Evolutionary conservation across 2,797 vertebrate species (phyloP).

Genomic region (Sciurus vulgaris): DNA sequence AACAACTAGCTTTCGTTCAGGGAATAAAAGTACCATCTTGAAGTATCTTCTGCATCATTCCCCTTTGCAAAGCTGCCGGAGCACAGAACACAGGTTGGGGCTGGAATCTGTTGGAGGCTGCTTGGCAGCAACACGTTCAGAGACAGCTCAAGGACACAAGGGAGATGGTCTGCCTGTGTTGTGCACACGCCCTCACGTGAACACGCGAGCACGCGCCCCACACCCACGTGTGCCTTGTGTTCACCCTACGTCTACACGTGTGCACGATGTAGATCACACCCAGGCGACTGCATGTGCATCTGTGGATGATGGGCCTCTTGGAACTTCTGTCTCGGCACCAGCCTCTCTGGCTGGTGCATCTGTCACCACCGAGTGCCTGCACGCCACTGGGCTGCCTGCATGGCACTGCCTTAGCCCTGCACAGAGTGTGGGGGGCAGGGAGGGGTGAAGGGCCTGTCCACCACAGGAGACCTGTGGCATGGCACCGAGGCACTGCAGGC

Average conservation of each 20-base stretch:
- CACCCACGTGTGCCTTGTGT: too few relatives aligned
- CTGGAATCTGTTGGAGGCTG: background rate
- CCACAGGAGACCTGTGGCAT: too few relatives aligned
- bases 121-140: background rate
- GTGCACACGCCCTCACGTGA: rapidly evolving
- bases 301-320: background rate
- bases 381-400: rapidly evolving
- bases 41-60: background rate
- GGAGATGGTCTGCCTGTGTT: background rate
- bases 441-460: too few relatives aligned
- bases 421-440: too few relatives aligned
- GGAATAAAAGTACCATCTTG: background rate
- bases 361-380: background rate
- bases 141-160: background rate
- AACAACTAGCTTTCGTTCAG: background rate
- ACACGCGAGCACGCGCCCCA: too few relatives aligned
- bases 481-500: too few relatives aligned
- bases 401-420: too few relatives aligned
- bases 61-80: background rate
- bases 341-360: background rate
- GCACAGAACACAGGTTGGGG: background rate
- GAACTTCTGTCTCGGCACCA: background rate
- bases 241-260: too few relatives aligned
- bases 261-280: too few relatives aligned
- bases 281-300: background rate